Percentiles rank a stretch among this genome's conserved stretches.
Evolutionary conservation across 2,888 invertebrate genomes (phyloP).

Genomic region (Sylvicola fuscatus): DNA sequence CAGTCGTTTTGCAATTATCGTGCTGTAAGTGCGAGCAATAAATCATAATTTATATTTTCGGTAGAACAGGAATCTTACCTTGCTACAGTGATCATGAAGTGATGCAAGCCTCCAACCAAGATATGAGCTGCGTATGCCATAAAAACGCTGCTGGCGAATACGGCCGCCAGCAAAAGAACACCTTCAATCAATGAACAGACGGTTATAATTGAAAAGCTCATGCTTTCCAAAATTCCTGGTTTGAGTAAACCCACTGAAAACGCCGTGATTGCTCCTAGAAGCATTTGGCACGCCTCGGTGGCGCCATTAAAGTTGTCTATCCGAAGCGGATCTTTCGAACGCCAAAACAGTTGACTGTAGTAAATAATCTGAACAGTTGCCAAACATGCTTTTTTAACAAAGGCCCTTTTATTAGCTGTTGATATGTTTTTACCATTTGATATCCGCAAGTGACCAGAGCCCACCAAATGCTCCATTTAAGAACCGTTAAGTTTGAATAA

Average conservation of each 20-base stretch:
- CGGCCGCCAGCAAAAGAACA: constrained; percentile 25
- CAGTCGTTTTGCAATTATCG: constrained; percentile 51
- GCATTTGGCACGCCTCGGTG: constrained; percentile 42
- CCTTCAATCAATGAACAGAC: constrained; percentile 28
- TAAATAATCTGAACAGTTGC: constrained; percentile 13
- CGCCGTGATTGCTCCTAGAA: constrained; percentile 32
- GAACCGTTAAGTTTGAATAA: constrained; percentile 34
- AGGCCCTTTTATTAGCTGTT: too few species aligned
- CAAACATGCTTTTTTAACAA: too few species aligned
- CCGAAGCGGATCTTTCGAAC: constrained; percentile 28
- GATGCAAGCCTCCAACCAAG: constrained; percentile 41
- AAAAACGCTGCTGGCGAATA: constrained; percentile 29
- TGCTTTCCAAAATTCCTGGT: constrained; percentile 24
- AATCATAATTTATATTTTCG: neutral
- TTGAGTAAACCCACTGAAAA: constrained; percentile 27
- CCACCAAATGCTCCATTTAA: constrained; percentile 66
- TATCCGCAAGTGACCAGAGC: constrained; percentile 50
- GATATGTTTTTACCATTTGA: constrained; percentile 9
- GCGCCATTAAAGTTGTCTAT: constrained; percentile 40
- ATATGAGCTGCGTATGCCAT: constrained; percentile 42
- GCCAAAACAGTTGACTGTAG: constrained; percentile 74
- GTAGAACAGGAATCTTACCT: too few species aligned
- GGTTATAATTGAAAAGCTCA: constrained; percentile 26
- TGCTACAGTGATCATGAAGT: constrained; percentile 52
- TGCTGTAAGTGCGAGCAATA: constrained; percentile 30